Conservation (phyloP, 2,797 vertebrate genomes). For the Acrocephalus scirpaceus region DNA sequence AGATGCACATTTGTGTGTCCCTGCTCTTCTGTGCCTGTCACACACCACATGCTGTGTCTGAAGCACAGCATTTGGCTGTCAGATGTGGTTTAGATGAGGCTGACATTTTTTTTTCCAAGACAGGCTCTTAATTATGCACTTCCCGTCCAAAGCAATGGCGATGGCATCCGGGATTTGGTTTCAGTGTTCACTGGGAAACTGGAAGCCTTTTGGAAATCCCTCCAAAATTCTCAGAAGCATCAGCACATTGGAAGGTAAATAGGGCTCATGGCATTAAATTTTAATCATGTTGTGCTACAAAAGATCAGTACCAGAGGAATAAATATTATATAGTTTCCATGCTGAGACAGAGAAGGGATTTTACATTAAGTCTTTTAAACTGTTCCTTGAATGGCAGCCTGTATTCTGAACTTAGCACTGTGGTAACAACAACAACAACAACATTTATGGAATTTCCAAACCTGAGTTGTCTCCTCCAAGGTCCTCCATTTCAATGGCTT, state of each 20-base stretch:
- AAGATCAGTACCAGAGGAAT: neutral
- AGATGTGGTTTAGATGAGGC: neutral
- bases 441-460: neutral
- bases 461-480: neutral
- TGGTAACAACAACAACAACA: neutral
- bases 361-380: neutral
- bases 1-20: neutral
- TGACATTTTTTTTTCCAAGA: neutral
- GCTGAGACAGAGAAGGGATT: neutral
- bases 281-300: neutral
- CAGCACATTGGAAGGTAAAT: neutral
- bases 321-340: neutral
- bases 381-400: neutral
- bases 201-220: neutral
- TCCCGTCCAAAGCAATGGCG: rapidly evolving
- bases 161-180: neutral
- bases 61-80: neutral
- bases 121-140: neutral
- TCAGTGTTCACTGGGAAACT: neutral
- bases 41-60: rapidly evolving
- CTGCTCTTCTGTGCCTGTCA: neutral
- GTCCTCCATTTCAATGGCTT: neutral
- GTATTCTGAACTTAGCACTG: neutral
- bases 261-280: neutral
- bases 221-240: neutral